Base-by-base conservation (phyloP, 1,140 invertebrate genomes). In the Planococcus citri region DNA sequence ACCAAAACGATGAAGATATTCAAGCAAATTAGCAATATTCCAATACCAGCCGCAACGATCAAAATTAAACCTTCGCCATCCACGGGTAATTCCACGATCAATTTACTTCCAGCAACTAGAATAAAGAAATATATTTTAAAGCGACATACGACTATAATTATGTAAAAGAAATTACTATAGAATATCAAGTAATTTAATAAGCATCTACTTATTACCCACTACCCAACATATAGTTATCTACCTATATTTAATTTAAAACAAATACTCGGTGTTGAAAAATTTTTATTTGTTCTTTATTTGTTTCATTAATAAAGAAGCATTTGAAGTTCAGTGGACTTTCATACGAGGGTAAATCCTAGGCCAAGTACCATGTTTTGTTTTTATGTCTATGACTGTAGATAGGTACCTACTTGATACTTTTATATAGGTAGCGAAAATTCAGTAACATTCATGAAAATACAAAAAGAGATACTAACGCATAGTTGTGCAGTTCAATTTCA, bases 401-500 rank as follows among this genome's bases (percentile, higher is more conserved):
- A n/a, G n/a, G n/a, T n/a, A n/a, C n/a, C n/a, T n/a, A n/a, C n/a
- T n/a, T n/a, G n/a, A n/a, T n/a, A n/a, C n/a, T n/a, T n/a, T n/a
- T n/a, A n/a, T n/a, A n/a, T n/a, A n/a, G n/a, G n/a, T n/a, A n/a
- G n/a, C n/a, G n/a, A 64, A 64, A 25, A 24, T 25, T 9, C 22
- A 4, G 60, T 27, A 24, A 64, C 3, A 25, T 24, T 24, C 10
- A 64, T 25, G 20, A 64, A 9, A 64, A 27, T 14, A 64, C 24
- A 27, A 25, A 4, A 20, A 3, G 4, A 6, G 24, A 24, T 64
- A 64, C 60, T 64, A 64, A 64, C 60, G 10, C 25, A 64, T 27
- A 3, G 88, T 90, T 72, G 86, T 88, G 61, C 88, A 89, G 77
- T 87, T 88, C 24, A 94, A 85, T 38, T 88, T 83, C 74, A 92